Base-by-base conservation (phyloP, 2,113 vertebrate species). In the Pandion haliaetus region DNA sequence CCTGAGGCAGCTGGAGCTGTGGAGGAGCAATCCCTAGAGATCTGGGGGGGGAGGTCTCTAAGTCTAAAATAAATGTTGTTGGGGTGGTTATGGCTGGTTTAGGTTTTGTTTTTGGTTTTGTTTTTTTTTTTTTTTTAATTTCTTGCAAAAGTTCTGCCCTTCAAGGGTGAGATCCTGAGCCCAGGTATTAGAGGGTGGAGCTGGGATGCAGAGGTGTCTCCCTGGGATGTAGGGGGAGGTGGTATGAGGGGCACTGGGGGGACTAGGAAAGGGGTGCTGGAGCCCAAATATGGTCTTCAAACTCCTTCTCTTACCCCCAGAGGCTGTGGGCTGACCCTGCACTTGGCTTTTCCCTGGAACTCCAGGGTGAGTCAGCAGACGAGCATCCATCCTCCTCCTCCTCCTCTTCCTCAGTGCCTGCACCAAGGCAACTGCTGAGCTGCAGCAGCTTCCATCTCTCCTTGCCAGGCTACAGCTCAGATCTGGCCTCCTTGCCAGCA, bases 371-470 rank as follows among this genome's bases (percentile, higher is more conserved):
- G 26, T 66, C 69, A 11, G 61, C 58, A 45, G 66, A 61, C 0
- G 49, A 95, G 23, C 40, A 20, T 23, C 38, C 34, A 62, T 89
- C 78, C 14, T 86, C 67, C 15, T 78, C 95, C 23, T 93, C 90
- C 55, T 91, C 92, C 6, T 95, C 78, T 9, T 76, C 90, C 28
- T 93, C 12, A 0, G 45, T 52, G 38, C 58, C 74, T 38, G 32
- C 16, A 28, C 54, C 32, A 34, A 44, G 61, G 45, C 32, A 2
- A 36, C 44, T 6, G 5, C n/a, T 49, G 24, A 65, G 94, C 34
- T 1, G 25, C 54, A 72, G 85, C 87, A 93, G 92, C 82, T 96
- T 95, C 28, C 90, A 70, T 17, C 45, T 97, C 44, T 93, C 95
- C 57, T 94, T 23, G 0, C 57, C 83, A 36, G 44, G 49, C 36